Conservation (phyloP, 2,113 vertebrate genomes). For the Pseudolaguvia tuberculata region DNA sequence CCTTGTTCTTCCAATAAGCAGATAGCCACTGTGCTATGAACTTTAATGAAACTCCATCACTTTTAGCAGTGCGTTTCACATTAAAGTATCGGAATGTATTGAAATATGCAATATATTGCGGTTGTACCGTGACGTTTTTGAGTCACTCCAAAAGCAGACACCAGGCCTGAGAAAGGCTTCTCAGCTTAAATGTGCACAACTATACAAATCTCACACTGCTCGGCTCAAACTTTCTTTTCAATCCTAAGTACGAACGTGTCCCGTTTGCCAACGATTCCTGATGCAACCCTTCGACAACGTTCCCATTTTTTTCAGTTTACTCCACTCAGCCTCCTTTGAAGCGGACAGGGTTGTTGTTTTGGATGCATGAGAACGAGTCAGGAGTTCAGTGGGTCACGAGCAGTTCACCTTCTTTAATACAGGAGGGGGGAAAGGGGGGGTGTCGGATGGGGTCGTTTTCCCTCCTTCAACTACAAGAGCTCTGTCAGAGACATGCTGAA, state of each 20-base stretch:
- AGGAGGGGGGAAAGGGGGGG: background rate
- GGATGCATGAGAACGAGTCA: conserved; percentile 35
- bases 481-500: conserved; percentile 42
- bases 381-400: conserved; percentile 49
- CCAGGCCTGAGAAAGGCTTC: conserved; percentile 15
- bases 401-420: conserved; percentile 45
- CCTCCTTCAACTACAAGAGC: conserved; percentile 39
- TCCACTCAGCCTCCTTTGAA: conserved; percentile 35
- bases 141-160: conserved; percentile 28
- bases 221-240: background rate
- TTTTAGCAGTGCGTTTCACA: no score
- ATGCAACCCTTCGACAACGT: background rate
- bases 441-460: conserved; percentile 4
- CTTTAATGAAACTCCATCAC: no score
- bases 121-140: no score
- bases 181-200: background rate
- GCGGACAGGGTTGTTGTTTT: conserved; percentile 17
- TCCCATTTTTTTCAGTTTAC: background rate
- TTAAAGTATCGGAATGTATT: no score
- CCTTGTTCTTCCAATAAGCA: no score
- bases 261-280: conserved; percentile 19
- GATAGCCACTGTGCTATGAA: no score
- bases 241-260: conserved; percentile 11
- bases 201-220: background rate
- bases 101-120: no score